These are phyloP conservation scores for Adoxophyes honmai DNA, from an alignment of 1,140 invertebrate species.

Conservation along the genomic window DNA sequence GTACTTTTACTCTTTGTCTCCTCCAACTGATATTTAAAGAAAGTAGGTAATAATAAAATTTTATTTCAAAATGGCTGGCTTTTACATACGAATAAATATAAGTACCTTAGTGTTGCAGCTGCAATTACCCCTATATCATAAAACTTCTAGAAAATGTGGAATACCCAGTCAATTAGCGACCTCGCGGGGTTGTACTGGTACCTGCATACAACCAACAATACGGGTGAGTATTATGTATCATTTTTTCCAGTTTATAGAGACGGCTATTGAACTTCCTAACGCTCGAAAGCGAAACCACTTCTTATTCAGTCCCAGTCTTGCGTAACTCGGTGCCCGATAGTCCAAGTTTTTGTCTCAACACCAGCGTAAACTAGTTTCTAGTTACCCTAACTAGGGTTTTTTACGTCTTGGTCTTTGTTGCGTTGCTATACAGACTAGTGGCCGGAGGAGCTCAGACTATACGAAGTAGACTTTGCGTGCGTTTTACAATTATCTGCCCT, in stretches of 20 bases:
- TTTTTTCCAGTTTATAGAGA: conserved; percentile 34
- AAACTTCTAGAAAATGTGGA: not conserved
- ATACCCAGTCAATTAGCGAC: conserved; percentile 12
- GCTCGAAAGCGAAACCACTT: conserved; percentile 56
- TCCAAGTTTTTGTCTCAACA: conserved; percentile 54
- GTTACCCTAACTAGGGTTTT: conserved; percentile 21
- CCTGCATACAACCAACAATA: no score
- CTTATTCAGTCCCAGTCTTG: conserved; percentile 56
- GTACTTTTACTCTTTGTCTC: no score
- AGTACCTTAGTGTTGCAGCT: no score
- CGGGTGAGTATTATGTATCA: not conserved
- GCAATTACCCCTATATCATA: not conserved
- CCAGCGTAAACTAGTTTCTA: conserved; percentile 29
- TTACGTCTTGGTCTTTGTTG: not conserved
- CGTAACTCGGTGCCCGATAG: conserved; percentile 48
- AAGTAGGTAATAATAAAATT: no score
- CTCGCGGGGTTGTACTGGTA: conserved; percentile 2
- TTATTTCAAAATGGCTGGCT: no score
- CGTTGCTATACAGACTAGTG: not conserved
- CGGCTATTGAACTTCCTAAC: conserved; percentile 63
- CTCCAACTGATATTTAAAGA: no score
- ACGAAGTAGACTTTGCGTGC: conserved; percentile 4
- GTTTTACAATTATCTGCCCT: not conserved
- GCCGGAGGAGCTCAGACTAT: not conserved
- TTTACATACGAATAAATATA: no score